Base-by-base conservation (phyloP, 2,797 vertebrate genomes). In the Florisuga fusca region DNA sequence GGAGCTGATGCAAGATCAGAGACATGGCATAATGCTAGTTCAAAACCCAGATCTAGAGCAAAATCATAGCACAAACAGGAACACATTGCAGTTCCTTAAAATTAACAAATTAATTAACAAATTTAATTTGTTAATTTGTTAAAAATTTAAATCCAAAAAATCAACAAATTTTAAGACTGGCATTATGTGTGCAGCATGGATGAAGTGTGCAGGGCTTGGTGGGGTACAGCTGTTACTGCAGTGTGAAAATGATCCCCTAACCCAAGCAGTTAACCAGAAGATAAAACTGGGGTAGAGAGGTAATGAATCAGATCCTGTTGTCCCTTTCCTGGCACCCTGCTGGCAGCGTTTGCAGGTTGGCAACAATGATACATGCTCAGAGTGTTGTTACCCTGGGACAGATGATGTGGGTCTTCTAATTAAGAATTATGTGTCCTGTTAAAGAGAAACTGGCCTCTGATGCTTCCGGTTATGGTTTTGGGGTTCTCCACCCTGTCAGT, bases 301-400 rank as follows among this genome's bases (percentile, higher is more conserved):
- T 57, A 91, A 63, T 61, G 71, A 90, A 84, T 90, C 91, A 91
- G 59, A 85, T 79, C 93, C 87, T 80, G 74, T 84, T 81, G 66
- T 83, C 94, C 57, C 81, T 69, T 87, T 48, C 45, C 83, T 57
- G 64, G 69, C 81, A 78, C 83, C 48, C 25, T 73, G 41, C 83
- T 93, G 87, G 91, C 84, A 57, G 3, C 1, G 11, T 75, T 69
- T 64, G 14, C 81, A 84, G 59, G 34, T 17, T 90, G 80, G 63
- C 36, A 73, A 45, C 31, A 53, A 14, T 54, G 91, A 51, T 75
- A 23, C 7, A 22, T 41, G 48, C 45, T 88, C 55, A 69, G 26
- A 76, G 53, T 2, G 0, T 45, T 73, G 58, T 53, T 22, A 23
- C 29, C n/a, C 80, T 43, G 58, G 26, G 74, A 74, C 6, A 2